These are phyloP conservation scores for Caenorhabditis zanzibari DNA, from an alignment of 2,888 invertebrate genomes.

Conservation along the genomic window DNA sequence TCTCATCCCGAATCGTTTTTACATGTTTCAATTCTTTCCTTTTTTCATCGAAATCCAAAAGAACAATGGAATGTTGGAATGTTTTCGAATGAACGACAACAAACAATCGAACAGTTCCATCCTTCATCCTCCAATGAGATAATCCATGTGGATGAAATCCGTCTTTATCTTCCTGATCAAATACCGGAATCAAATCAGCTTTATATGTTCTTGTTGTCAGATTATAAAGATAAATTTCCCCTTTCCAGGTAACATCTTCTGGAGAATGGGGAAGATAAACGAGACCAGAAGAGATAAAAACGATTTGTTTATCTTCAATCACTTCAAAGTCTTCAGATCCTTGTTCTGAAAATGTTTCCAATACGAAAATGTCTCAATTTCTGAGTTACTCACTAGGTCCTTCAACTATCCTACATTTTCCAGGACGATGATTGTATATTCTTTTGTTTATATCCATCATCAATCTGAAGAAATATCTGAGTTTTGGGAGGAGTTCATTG, in stretches of 20 bases:
- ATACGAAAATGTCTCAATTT: neutral
- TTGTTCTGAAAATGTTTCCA: constrained; percentile 55
- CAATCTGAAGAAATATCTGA: constrained; percentile 16
- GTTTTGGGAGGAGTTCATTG: too few relatives aligned
- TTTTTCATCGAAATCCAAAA: constrained; percentile 68
- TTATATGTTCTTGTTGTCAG: constrained; percentile 50
- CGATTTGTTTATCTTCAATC: constrained; percentile 64
- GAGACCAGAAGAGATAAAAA: constrained; percentile 74
- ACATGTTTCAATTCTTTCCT: constrained; percentile 61
- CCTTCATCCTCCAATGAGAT: constrained; percentile 61
- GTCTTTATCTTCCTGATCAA: constrained; percentile 42
- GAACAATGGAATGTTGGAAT: constrained; percentile 70
- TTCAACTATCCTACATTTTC: constrained; percentile 48
- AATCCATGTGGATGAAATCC: constrained; percentile 75
- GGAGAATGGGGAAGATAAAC: constrained; percentile 60
- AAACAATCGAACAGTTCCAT: constrained; percentile 70
- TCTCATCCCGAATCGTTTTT: constrained; percentile 66
- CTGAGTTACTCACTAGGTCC: constrained; percentile 30
- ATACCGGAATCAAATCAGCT: constrained; percentile 43
- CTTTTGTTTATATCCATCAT: constrained; percentile 58
- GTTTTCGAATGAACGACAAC: constrained; percentile 66
- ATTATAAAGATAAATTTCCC: constrained; percentile 73
- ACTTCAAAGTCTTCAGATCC: constrained; percentile 74
- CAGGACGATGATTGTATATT: constrained; percentile 58
- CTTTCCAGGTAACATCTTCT: constrained; percentile 46